Evolutionary conservation across 2,113 vertebrate species (phyloP).

Genomic region (Eupsittula cactorum): DNA sequence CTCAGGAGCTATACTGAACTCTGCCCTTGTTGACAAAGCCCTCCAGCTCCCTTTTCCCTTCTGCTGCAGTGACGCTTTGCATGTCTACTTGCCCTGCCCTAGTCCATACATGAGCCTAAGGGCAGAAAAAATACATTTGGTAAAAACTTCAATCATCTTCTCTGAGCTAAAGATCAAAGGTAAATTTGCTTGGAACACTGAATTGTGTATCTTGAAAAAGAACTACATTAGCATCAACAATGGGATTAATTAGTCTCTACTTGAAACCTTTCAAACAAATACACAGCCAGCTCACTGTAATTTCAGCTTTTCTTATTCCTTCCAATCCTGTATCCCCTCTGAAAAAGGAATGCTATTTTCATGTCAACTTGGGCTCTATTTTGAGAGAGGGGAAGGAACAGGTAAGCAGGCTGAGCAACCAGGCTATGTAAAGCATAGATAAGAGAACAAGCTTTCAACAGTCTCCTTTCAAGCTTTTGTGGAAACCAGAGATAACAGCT

Average conservation of each 20-base stretch:
- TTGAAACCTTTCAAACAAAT: slow-evolving; percentile 36
- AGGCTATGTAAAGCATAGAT: slow-evolving; percentile 50
- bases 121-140: background rate
- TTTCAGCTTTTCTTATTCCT: background rate
- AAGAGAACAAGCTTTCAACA: slow-evolving; percentile 36
- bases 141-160: slow-evolving; percentile 10
- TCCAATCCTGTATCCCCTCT: background rate
- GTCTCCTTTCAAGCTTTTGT: slow-evolving; percentile 44
- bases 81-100: background rate
- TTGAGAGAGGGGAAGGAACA: background rate
- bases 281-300: background rate
- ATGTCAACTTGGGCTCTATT: background rate
- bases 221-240: slow-evolving; percentile 71
- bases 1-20: background rate
- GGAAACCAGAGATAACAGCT: slow-evolving; percentile 53
- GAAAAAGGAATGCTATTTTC: background rate
- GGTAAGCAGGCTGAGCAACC: slow-evolving; percentile 4
- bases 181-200: slow-evolving; percentile 62
- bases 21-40: background rate
- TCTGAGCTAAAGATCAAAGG: slow-evolving; percentile 70
- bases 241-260: slow-evolving; percentile 73
- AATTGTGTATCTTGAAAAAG: slow-evolving; percentile 47
- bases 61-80: background rate
- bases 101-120: background rate
- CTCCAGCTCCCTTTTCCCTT: background rate